phyloP scores from a whole-genome alignment of 1,140 invertebrate genomes.

The Nymphalis io region DNA sequence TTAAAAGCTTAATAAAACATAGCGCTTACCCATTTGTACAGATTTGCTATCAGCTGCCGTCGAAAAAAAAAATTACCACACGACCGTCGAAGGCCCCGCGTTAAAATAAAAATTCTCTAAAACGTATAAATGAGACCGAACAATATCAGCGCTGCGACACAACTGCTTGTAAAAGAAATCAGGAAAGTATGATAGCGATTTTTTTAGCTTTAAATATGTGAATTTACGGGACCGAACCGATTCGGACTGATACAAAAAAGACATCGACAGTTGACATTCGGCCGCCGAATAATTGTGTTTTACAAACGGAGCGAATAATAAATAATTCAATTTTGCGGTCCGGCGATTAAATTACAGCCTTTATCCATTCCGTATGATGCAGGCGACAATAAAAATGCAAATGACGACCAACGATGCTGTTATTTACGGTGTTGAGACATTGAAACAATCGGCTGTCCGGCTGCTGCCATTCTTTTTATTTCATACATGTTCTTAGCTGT shows the following conservation, averaged over 20 bases:
- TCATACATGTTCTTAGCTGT: constrained; percentile 15
- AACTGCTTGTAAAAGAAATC: constrained; percentile 64
- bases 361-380: constrained; percentile 68
- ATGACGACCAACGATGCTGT: constrained; percentile 66
- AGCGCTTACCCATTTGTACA: constrained; percentile 51
- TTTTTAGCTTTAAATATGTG: constrained; percentile 61
- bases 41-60: constrained; percentile 33
- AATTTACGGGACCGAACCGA: constrained; percentile 62
- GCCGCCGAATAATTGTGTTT: constrained; percentile 72
- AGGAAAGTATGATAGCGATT: constrained; percentile 60
- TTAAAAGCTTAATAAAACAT: constrained; percentile 34
- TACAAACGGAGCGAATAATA: constrained; percentile 71
- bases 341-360: constrained; percentile 69
- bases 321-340: constrained; percentile 77
- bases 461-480: constrained; percentile 35
- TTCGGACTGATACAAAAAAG: constrained; percentile 61
- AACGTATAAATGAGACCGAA: constrained; percentile 56
- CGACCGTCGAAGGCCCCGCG: constrained; percentile 21
- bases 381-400: constrained; percentile 78
- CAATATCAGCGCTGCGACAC: constrained; percentile 56
- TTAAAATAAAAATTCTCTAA: constrained; percentile 42
- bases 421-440: constrained; percentile 65
- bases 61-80: constrained; percentile 38
- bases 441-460: constrained; percentile 57
- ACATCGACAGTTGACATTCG: constrained; percentile 56